Evolutionary conservation across 2,797 vertebrate species (phyloP).

Genomic region (Pseudocheirus occidentalis): DNA sequence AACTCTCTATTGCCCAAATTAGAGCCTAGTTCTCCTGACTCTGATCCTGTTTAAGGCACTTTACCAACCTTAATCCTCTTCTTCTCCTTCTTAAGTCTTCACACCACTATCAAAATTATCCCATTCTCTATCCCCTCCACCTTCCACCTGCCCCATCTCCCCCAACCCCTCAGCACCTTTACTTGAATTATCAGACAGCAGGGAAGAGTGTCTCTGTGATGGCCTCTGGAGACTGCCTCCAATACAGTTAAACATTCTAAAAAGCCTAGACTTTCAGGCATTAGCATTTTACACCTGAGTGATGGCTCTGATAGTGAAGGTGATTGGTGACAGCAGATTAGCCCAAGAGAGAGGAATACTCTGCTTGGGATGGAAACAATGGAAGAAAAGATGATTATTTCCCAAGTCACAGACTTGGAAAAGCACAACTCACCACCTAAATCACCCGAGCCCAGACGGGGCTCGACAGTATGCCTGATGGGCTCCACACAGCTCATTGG

Average conservation of each 20-base stretch:
- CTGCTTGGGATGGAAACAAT: background rate
- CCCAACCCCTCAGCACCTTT: background rate
- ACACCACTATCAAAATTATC: background rate
- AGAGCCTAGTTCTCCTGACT: background rate
- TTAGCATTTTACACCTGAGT: background rate
- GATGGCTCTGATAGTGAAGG: background rate
- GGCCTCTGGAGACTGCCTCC: background rate
- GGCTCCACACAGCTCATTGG: background rate
- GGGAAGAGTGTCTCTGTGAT: background rate
- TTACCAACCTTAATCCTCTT: background rate
- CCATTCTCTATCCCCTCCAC: background rate
- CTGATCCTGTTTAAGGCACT: background rate
- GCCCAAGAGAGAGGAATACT: background rate
- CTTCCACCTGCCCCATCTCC: no score
- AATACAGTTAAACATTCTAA: background rate
- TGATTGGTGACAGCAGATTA: background rate
- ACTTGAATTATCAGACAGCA: background rate
- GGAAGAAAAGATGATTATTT: background rate
- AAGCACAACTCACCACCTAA: background rate
- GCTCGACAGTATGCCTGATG: background rate
- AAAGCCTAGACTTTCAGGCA: background rate
- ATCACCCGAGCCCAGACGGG: background rate
- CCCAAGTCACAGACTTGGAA: background rate
- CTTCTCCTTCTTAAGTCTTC: background rate
- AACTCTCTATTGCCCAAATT: background rate